Base-by-base conservation (phyloP, 2,888 invertebrate genomes). In the Hirtodrosophila trivittata region DNA sequence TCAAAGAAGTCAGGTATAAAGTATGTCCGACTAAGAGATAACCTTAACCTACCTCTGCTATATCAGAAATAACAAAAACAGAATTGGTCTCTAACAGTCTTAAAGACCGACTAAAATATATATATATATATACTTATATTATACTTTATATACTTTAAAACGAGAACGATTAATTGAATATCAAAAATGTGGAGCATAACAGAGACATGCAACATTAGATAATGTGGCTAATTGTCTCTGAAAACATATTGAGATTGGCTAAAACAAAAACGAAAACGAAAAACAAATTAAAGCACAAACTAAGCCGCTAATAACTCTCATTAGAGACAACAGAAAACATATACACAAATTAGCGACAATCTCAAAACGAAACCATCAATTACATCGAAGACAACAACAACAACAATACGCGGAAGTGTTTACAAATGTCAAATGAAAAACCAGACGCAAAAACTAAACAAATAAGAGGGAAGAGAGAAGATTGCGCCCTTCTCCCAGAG, bases 391-490 rank as follows among this genome's bases (percentile, higher is more conserved):
- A 18, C 12, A 49, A 45, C 52, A 54, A 35, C 33, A 49, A 28
- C 56, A 42, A 59, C 69, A 81, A 72, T 77, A 76, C 62, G 68
- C 81, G 81, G 83, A 81, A 77, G 75, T 76, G 75, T 66, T 77
- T 76, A 76, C 76, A 76, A 76, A 82, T 83, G 76, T 81, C 80
- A 81, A 78, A 75, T 62, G 54, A 25, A 47, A 50, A 32, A 32
- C 16, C 46, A 45, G 59, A 49, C 39, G 33, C 8, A 37, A 42
- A 37, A 54, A 39, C 25, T n/a, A n/a, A n/a, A 50, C 35, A 28
- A 13, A 4, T 21, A 57, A 18, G 7, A 7, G 43, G 12, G 14
- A 33, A 21, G 38, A 14, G 39, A 30, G 33, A 13, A 63, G 52
- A 18, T 33, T 52, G 12, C 55, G 66, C 63, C 68, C 64, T 73